Percentiles rank a stretch among this genome's conserved stretches.
Conservation (phyloP, 2,888 invertebrate genomes). For the Temnothorax unifasciatus region DNA sequence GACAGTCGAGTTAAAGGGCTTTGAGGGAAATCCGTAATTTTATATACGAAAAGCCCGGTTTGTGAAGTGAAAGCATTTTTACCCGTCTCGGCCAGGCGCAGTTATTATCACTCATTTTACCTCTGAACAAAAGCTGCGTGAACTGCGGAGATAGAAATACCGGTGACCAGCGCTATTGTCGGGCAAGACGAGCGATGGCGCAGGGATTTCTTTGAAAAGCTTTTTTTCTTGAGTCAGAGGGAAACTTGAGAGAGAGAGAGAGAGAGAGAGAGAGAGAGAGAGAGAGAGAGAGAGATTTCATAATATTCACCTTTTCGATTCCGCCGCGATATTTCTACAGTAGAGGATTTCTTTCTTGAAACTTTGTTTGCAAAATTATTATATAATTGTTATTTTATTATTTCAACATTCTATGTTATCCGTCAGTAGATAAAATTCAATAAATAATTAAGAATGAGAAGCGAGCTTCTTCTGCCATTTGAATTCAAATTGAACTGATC, state of each 20-base stretch:
- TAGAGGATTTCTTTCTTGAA: neutral
- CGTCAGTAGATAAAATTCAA: too few species aligned
- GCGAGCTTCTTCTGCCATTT: too few species aligned
- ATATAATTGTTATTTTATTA: neutral
- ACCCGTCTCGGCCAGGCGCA: conserved; percentile 57
- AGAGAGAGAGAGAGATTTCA: neutral
- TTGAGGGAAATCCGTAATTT: conserved; percentile 64
- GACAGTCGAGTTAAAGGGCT: conserved; percentile 45
- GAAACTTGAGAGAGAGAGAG: neutral
- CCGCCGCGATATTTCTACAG: neutral
- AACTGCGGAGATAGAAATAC: conserved; percentile 57
- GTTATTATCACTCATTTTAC: conserved; percentile 69
- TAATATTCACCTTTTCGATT: conserved; percentile 3
- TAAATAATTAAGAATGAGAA: too few species aligned
- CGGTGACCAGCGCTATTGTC: conserved; percentile 46
- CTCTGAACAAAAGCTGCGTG: conserved; percentile 67
- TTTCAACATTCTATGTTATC: neutral
- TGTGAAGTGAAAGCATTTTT: conserved; percentile 60
- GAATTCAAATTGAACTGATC: too few species aligned
- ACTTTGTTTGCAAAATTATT: neutral
- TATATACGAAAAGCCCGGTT: conserved; percentile 55
- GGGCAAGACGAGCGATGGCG: conserved; percentile 43
- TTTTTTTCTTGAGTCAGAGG: conserved; percentile 38
- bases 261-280: too few species aligned
- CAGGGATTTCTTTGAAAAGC: conserved; percentile 58